Evolutionary conservation across 2,888 invertebrate species (phyloP).

Genomic region (Melanostoma scalare): DNA sequence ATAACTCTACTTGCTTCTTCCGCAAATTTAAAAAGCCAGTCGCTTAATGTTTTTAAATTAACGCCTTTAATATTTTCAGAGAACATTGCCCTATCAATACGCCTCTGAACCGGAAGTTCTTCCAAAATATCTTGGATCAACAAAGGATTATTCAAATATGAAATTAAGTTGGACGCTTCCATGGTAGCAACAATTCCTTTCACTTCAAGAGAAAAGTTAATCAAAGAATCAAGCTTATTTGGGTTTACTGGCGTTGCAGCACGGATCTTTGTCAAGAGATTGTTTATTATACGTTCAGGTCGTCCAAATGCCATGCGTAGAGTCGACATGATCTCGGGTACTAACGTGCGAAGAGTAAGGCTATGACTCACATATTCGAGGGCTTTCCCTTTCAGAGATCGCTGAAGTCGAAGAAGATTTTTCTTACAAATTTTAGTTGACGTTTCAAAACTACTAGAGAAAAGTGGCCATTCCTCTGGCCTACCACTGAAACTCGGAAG

Average conservation of each 20-base stretch:
- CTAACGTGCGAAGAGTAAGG: conserved; percentile 39
- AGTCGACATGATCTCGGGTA: too few species aligned
- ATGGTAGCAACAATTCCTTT: too few species aligned
- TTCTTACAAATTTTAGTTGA: conserved; percentile 40
- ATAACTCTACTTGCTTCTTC: conserved; percentile 6
- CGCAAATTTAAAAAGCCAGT: conserved; percentile 21
- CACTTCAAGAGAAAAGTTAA: too few species aligned
- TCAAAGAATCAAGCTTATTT: too few species aligned
- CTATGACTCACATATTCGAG: conserved; percentile 52
- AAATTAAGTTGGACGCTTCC: too few species aligned
- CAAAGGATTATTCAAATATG: too few species aligned
- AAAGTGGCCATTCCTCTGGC: conserved; percentile 15
- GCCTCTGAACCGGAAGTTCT: too few species aligned
- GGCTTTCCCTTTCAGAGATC: conserved; percentile 43
- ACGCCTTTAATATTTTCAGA: not conserved
- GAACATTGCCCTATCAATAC: not conserved
- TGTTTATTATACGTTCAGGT: conserved; percentile 53
- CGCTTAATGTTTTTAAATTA: conserved; percentile 7
- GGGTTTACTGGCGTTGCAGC: not conserved
- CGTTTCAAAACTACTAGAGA: conserved; percentile 19
- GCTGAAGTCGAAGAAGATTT: conserved; percentile 46
- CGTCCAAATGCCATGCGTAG: conserved; percentile 58
- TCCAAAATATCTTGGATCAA: too few species aligned
- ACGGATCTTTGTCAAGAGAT: conserved; percentile 29
- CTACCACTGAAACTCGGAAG: conserved; percentile 9